Evolutionary conservation across 1,140 invertebrate genomes (phyloP).

Genomic region (Caerostris darwini): DNA sequence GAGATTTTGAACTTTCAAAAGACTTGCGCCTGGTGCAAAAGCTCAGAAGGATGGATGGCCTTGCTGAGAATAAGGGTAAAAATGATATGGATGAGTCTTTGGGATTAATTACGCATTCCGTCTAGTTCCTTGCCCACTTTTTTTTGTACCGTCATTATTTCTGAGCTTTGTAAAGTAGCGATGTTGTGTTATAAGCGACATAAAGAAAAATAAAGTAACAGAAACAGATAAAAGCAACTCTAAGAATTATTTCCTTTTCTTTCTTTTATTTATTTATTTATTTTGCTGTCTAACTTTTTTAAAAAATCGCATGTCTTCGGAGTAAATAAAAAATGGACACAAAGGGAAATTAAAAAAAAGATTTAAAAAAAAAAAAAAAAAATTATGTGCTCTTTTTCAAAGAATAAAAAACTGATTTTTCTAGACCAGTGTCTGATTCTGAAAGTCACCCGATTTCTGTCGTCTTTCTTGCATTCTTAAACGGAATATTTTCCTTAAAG

Average conservation of each 20-base stretch:
- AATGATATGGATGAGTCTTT: constrained; percentile 56
- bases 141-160: constrained; percentile 52
- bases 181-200: constrained; percentile 6
- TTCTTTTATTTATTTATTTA: constrained; percentile 32
- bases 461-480: constrained; percentile 29
- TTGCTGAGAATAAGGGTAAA: background rate
- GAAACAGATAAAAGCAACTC: constrained; percentile 45
- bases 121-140: background rate
- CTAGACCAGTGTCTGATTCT: background rate
- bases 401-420: constrained; percentile 40
- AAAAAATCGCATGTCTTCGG: constrained; percentile 34
- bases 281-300: background rate
- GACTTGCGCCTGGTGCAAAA: background rate
- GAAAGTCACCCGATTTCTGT: background rate
- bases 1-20: constrained; percentile 61
- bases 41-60: constrained; percentile 12
- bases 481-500: constrained; percentile 35
- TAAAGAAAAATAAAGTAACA: constrained; percentile 33
- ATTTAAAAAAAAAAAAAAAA: background rate
- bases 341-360: constrained; percentile 22
- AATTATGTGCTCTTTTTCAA: background rate
- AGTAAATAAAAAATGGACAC: constrained; percentile 46
- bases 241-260: constrained; percentile 48
- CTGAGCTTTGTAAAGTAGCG: constrained; percentile 45
- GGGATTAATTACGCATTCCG: constrained; percentile 72